phyloP scores from a whole-genome alignment of 1,140 invertebrate genomes.

The Drosophila nannoptera region DNA sequence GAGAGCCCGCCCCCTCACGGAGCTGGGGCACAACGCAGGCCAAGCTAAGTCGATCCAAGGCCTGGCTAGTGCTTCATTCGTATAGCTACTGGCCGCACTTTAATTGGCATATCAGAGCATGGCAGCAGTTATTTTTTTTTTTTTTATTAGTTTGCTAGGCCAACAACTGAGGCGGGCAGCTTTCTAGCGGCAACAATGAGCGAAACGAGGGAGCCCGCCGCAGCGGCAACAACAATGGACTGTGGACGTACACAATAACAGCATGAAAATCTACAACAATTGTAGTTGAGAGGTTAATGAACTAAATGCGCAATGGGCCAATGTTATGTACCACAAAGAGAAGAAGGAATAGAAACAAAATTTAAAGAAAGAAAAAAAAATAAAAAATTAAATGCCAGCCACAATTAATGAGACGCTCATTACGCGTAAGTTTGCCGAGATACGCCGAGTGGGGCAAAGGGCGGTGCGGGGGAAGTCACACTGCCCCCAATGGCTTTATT shows the following conservation, averaged over 20 bases:
- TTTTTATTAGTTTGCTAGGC: conserved; percentile 69
- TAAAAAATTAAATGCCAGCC: conserved; percentile 19
- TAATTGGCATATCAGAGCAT: conserved; percentile 74
- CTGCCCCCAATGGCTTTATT: conserved; percentile 54
- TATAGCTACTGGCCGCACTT: conserved; percentile 63
- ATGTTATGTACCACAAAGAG: conserved; percentile 60
- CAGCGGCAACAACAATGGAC: conserved; percentile 20
- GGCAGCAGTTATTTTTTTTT: conserved; percentile 56
- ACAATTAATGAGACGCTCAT: conserved; percentile 69
- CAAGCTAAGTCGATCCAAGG: conserved; percentile 1
- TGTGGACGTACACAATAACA: conserved; percentile 17
- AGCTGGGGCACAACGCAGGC: conserved; percentile 18
- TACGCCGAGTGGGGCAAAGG: conserved; percentile 24
- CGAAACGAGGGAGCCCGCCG: conserved; percentile 19
- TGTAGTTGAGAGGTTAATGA: conserved; percentile 74
- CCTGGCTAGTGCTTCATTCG: conserved; percentile 4
- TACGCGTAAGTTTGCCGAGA: conserved; percentile 50
- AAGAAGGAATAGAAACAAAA: conserved; percentile 30
- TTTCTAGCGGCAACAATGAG: conserved; percentile 63
- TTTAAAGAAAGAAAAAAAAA: conserved; percentile 16
- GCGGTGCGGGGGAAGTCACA: background rate
- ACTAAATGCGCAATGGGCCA: conserved; percentile 73
- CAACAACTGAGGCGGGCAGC: conserved; percentile 36
- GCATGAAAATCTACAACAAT: conserved; percentile 71
- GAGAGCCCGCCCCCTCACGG: conserved; percentile 60